phyloP scores from a whole-genome alignment of 2,797 vertebrate species.

The Diplodus puntazzo region DNA sequence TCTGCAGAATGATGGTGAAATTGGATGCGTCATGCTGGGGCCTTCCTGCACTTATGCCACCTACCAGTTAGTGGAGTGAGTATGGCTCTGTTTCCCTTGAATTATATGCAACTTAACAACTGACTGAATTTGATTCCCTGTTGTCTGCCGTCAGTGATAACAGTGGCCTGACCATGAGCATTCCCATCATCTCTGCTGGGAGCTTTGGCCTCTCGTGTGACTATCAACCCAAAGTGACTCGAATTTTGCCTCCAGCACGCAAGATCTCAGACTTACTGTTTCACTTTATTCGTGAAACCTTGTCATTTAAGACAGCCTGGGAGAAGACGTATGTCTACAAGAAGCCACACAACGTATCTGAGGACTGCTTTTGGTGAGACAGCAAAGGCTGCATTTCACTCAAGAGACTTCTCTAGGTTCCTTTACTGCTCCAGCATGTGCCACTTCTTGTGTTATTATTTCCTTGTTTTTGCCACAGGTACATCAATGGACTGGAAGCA shows the following conservation, averaged over 20 bases:
- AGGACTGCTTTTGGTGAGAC: slow-evolving; percentile 94
- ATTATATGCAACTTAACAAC: neutral
- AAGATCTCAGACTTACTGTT: slow-evolving; percentile 89
- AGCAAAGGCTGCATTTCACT: too few species aligned
- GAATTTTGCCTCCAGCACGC: slow-evolving; percentile 92
- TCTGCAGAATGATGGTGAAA: slow-evolving; percentile 62
- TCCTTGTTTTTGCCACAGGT: slow-evolving; percentile 83
- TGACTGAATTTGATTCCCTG: neutral
- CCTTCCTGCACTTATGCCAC: slow-evolving; percentile 95
- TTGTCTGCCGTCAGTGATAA: slow-evolving; percentile 80
- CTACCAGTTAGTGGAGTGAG: slow-evolving; percentile 96
- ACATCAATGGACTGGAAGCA: slow-evolving; percentile 93
- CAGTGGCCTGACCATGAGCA: slow-evolving; percentile 84
- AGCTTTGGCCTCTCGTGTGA: slow-evolving; percentile 97
- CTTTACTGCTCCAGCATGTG: neutral
- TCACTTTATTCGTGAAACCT: slow-evolving; percentile 82
- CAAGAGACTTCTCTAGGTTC: neutral
- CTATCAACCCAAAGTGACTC: slow-evolving; percentile 90
- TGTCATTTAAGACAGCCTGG: slow-evolving; percentile 82
- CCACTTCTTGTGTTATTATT: neutral
- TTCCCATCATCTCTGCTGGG: slow-evolving; percentile 95
- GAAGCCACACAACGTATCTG: slow-evolving; percentile 71
- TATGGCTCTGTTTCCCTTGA: slow-evolving; percentile 51
- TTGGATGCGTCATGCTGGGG: slow-evolving; percentile 93
- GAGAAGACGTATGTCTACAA: slow-evolving; percentile 90